Base-by-base conservation (phyloP, 2,888 invertebrate genomes). In the Bedellia somnulentella region DNA sequence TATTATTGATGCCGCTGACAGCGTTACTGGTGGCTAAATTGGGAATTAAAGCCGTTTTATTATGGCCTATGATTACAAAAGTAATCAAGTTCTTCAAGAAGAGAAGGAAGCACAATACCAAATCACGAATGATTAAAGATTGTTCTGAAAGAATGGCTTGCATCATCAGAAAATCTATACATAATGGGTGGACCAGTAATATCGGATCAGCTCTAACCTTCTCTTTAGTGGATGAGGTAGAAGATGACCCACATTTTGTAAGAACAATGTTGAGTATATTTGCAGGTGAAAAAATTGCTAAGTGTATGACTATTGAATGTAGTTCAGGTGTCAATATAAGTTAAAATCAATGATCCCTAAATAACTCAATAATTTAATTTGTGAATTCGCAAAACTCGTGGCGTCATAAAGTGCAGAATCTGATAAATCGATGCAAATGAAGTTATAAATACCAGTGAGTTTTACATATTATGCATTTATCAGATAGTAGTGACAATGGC, bases 271-370 rank as follows among this genome's bases (percentile, higher is more conserved):
- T 73, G 41, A 57, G 59, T 39, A 48, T 67, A 40, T 56, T 75
- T 43, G 61, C 70, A 11, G 67, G 68, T 39, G 61, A 68, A 44
- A 59, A 67, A 47, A 62, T 75, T 41, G 70, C 75, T 16, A 52
- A 66, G 52, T 75, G 75, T 51, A 70, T 73, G 68, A 55, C 67
- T 44, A 44, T 73, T 37, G 67, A 70, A 43, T 75, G 75, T 50
- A 60, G 52, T 54, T 61, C 67, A 44, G 73, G 70, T 41, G 52
- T 62, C 42, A 60, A 71, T 49, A 60, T 73, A 47, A 71, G 70
- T 62, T 73, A 67, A 70, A 58, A 49, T 44, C 41, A 46, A 12
- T 27, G 27, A 24, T 45, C 17, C 23, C 16, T 15, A 23, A 31
- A 27, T 9, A 26, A 26, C 5, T 2, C 24, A n/a, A n/a, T n/a